A percentile compares a stretch with the other conserved stretches of the same genome.
Conservation (phyloP, 2,797 vertebrate genomes). For the Hippocampus kuda region DNA sequence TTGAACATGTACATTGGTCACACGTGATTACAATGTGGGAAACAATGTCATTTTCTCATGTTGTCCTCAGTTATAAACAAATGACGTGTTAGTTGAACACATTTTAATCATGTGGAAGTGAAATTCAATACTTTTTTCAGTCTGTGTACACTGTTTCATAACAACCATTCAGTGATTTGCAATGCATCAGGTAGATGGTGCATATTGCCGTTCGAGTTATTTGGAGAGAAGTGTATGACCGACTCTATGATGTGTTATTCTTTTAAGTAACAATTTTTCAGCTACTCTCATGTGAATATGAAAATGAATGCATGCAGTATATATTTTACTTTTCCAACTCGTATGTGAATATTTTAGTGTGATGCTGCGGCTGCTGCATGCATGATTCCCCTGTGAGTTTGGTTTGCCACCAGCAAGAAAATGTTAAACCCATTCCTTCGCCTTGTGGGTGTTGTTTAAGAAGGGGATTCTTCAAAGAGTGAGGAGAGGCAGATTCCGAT, state of each 20-base stretch:
- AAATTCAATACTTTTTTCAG: no score
- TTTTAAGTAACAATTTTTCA: neutral
- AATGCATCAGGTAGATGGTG: no score
- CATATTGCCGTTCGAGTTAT: no score
- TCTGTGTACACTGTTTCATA: no score
- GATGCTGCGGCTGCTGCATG: neutral
- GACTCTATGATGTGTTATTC: neutral
- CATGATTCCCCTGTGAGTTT: slow-evolving; percentile 10
- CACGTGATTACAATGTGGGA: no score
- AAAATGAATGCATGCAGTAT: neutral
- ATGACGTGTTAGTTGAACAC: no score
- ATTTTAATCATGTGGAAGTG: no score
- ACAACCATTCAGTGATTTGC: no score
- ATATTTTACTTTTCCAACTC: slow-evolving; percentile 5
- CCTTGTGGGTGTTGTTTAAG: slow-evolving; percentile 25
- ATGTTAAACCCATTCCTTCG: slow-evolving; percentile 12
- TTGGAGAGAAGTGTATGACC: neutral
- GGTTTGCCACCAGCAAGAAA: slow-evolving; percentile 18
- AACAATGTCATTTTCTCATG: no score
- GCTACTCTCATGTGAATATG: no score
- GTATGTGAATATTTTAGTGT: slow-evolving; percentile 11
- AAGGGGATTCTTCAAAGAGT: slow-evolving; percentile 35
- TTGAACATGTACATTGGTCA: no score
- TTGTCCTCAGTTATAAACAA: no score
- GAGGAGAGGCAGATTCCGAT: slow-evolving; percentile 15